phyloP scores from a whole-genome alignment of 2,888 invertebrate species.

The Sarcophaga carnaria region DNA sequence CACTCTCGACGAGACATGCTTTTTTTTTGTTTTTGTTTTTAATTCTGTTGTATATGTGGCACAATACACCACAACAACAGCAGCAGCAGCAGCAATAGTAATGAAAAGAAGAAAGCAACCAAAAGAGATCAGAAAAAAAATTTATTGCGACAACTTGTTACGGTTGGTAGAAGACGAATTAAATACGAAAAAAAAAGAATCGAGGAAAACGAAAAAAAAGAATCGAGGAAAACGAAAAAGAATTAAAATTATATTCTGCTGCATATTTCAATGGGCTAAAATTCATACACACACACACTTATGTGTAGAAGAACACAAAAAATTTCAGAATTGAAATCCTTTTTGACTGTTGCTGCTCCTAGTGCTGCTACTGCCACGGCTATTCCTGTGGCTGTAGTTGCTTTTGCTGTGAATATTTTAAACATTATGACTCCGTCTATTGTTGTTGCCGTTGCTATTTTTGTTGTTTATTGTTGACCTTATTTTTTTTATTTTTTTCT shows the following conservation, averaged over 20 bases:
- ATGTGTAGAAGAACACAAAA: conserved; percentile 1
- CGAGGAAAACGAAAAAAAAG: conserved; percentile 37
- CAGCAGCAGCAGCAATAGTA: conserved; percentile 16
- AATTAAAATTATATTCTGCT: conserved; percentile 57
- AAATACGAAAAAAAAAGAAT: conserved; percentile 42
- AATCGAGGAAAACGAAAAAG: too few species aligned
- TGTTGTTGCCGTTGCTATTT: conserved; percentile 6
- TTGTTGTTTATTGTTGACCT: conserved; percentile 31
- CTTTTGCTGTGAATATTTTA: conserved; percentile 15
- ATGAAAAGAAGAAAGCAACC: not conserved
- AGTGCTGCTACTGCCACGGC: not conserved
- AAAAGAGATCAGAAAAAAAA: conserved; percentile 34
- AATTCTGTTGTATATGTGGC: conserved; percentile 38
- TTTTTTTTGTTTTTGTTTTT: not conserved
- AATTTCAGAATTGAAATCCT: conserved; percentile 48
- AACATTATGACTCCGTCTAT: conserved; percentile 41
- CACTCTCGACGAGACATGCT: conserved; percentile 47
- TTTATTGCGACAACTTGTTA: conserved; percentile 74
- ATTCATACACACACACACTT: conserved; percentile 3
- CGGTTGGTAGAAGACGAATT: conserved; percentile 73
- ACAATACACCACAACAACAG: conserved; percentile 50
- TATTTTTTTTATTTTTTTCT: conserved; percentile 51
- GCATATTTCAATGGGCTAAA: conserved; percentile 37
- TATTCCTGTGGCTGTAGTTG: conserved; percentile 22
- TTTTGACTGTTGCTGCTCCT: conserved; percentile 57